Evolutionary conservation across 2,113 vertebrate species (phyloP).

Genomic region (Strix uralensis): DNA sequence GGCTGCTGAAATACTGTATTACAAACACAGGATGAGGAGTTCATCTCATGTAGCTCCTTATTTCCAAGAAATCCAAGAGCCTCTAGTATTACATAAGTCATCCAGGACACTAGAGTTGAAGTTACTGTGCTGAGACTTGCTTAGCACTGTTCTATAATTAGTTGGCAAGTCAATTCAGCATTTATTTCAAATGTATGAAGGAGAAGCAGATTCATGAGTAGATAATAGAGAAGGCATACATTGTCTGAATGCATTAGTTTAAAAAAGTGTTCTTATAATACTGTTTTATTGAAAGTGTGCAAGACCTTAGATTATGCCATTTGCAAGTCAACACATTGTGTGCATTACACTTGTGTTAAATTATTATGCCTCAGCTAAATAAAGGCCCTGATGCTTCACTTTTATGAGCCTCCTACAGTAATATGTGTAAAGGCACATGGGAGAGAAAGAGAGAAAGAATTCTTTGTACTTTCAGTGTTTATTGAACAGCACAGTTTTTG

Average conservation of each 20-base stretch:
- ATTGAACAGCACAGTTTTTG: background rate
- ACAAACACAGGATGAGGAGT: background rate
- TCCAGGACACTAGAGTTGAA: background rate
- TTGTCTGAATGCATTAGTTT: background rate
- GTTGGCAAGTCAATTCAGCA: background rate
- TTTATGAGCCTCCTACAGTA: background rate
- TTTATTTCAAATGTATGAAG: conserved; percentile 18
- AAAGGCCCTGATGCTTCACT: background rate
- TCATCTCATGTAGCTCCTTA: background rate
- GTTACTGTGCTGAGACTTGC: background rate
- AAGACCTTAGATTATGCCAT: background rate
- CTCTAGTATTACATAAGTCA: background rate
- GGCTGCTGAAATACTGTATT: background rate
- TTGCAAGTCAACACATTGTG: conserved; percentile 6
- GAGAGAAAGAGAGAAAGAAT: background rate
- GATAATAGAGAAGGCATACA: background rate
- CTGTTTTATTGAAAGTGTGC: background rate
- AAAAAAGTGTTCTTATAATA: background rate
- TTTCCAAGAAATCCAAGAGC: conserved; percentile 36
- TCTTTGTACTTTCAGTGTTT: background rate
- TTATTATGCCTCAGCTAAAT: background rate
- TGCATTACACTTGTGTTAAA: background rate
- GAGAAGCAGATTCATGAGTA: conserved; percentile 13
- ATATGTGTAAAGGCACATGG: background rate
- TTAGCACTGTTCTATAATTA: conserved; percentile 14